These are phyloP conservation scores for Notothenia rossii DNA, from an alignment of 2,113 vertebrate genomes.

Conservation along the genomic window DNA sequence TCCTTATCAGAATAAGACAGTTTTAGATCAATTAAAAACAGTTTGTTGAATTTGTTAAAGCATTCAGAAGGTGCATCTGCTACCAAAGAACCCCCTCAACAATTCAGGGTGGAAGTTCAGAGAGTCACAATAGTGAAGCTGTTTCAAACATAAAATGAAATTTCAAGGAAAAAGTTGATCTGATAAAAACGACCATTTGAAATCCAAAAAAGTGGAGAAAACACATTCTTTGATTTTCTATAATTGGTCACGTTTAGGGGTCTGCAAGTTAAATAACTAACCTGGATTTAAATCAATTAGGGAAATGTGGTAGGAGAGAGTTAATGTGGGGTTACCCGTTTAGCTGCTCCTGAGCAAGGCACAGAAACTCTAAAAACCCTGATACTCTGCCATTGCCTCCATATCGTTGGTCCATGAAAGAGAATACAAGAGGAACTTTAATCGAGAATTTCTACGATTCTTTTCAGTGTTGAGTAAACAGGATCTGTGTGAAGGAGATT, in stretches of 20 bases:
- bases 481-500: neutral
- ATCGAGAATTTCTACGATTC: neutral
- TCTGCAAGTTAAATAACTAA: too few species aligned
- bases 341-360: neutral
- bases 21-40: too few species aligned
- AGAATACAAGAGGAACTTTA: neutral
- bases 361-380: neutral
- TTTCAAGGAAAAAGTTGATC: too few species aligned
- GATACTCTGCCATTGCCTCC: neutral
- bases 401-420: neutral
- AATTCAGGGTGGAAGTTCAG: neutral
- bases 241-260: neutral
- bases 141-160: too few species aligned
- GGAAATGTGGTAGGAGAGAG: too few species aligned
- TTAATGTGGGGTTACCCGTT: neutral
- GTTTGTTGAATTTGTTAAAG: neutral
- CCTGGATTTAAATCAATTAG: too few species aligned
- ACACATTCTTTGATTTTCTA: neutral
- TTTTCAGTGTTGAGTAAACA: too few species aligned
- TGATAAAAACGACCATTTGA: too few species aligned
- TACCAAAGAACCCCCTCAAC: neutral
- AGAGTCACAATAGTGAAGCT: too few species aligned
- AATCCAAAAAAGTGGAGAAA: too few species aligned
- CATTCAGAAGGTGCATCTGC: neutral
- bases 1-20: too few species aligned